Percentiles rank a stretch among this genome's conserved stretches.
phyloP scores from a whole-genome alignment of 2,888 invertebrate species.

The Dione vanillae region DNA sequence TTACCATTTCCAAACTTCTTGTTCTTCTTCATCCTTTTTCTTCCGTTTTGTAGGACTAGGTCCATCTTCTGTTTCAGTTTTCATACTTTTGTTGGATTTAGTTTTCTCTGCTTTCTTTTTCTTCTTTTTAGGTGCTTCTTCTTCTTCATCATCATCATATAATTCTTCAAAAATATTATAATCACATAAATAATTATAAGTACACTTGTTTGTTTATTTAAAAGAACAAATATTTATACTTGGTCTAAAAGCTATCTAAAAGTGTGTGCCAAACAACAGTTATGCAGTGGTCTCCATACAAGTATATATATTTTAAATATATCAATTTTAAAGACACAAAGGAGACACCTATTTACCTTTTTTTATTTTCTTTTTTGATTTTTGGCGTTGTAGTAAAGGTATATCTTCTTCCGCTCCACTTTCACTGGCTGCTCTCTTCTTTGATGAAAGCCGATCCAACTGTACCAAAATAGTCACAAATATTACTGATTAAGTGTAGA shows the following conservation, averaged over 20 bases:
- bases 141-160: conserved; percentile 84
- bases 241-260: background rate
- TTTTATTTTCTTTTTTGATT: conserved; percentile 86
- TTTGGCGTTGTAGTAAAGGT: conserved; percentile 88
- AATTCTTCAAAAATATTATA: conserved; percentile 56
- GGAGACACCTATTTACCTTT: conserved; percentile 66
- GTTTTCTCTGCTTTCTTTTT: conserved; percentile 76
- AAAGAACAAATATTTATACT: background rate
- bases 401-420: conserved; percentile 91
- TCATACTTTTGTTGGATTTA: conserved; percentile 63
- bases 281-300: background rate
- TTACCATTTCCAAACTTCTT: conserved; percentile 96
- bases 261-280: no score
- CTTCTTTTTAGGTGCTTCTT: conserved; percentile 83
- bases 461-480: conserved; percentile 44
- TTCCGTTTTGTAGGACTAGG: conserved; percentile 87
- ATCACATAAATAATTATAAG: background rate
- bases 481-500: background rate
- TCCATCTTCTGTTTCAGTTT: conserved; percentile 62
- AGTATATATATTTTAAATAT: background rate
- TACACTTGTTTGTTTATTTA: background rate
- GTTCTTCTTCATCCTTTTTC: conserved; percentile 92
- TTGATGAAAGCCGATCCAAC: conserved; percentile 63
- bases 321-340: background rate
- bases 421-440: conserved; percentile 77